A percentile compares a stretch with the other conserved stretches of the same genome.
Conservation (phyloP, 2,113 vertebrate genomes). For the Rhagologus leucostigma region DNA sequence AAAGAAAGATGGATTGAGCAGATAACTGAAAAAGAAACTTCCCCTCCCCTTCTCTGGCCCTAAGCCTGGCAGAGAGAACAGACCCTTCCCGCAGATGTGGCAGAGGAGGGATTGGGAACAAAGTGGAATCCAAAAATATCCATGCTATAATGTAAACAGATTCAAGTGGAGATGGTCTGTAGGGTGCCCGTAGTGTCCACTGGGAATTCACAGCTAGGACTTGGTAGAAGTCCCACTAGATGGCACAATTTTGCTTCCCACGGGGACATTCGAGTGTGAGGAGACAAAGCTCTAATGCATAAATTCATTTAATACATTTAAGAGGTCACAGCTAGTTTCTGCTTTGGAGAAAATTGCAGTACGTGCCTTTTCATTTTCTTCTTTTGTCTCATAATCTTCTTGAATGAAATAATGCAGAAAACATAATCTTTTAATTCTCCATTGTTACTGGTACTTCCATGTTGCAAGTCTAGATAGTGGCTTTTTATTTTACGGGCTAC, state of each 20-base stretch:
- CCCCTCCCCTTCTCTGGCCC: neutral
- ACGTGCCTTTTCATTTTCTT: neutral
- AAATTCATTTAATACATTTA: neutral
- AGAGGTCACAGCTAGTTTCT: neutral
- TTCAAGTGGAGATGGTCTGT: neutral
- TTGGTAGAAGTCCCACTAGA: neutral
- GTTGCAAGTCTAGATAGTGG: neutral
- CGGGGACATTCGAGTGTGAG: neutral
- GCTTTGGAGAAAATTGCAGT: neutral
- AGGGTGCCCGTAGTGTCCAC: fast-evolving
- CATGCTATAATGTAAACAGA: neutral
- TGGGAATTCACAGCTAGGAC: neutral
- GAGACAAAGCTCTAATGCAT: neutral
- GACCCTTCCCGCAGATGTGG: neutral
- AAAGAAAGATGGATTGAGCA: neutral
- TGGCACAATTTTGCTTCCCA: neutral
- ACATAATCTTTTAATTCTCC: neutral
- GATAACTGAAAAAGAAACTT: neutral
- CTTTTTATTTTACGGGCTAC: neutral
- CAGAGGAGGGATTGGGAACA: neutral
- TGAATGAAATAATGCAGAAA: neutral
- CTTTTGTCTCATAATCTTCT: slow-evolving; percentile 2
- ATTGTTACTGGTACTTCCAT: neutral
- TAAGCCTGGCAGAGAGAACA: neutral
- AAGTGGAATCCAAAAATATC: neutral